phyloP scores from a whole-genome alignment of 2,113 vertebrate genomes.

The Anas platyrhynchos region DNA sequence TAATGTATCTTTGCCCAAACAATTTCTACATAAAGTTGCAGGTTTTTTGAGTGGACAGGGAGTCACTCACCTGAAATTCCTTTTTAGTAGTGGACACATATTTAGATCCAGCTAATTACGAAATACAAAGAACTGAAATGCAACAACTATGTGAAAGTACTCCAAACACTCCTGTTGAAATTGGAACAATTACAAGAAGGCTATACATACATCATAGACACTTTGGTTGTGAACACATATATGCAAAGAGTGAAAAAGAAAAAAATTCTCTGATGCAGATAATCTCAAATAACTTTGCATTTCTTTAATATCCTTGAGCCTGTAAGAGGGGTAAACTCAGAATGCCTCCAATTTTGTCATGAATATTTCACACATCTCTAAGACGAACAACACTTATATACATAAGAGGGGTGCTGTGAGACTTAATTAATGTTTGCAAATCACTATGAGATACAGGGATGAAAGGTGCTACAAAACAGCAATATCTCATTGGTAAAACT shows the following conservation, averaged over 20 bases:
- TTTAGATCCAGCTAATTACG: not conserved
- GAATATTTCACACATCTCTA: constrained; percentile 53
- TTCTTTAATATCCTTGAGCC: not conserved
- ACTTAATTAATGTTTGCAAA: constrained; percentile 56
- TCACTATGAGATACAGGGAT: constrained; percentile 13
- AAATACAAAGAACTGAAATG: not conserved
- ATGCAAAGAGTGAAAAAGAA: not conserved
- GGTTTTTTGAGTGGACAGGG: not conserved
- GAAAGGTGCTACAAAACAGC: constrained; percentile 41
- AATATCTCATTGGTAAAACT: not conserved
- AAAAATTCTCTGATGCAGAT: not conserved
- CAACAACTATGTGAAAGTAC: not conserved
- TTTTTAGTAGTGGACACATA: not conserved
- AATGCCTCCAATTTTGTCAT: constrained; percentile 18
- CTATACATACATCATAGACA: too few relatives aligned
- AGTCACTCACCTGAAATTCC: not conserved
- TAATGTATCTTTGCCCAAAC: not conserved
- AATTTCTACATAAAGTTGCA: not conserved
- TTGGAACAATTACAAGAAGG: not conserved
- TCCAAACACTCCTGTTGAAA: not conserved
- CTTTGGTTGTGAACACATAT: not conserved
- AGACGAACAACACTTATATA: constrained; percentile 39
- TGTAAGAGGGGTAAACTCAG: not conserved
- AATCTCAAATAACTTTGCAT: not conserved
- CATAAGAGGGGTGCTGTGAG: constrained; percentile 27